Percentiles rank a stretch among this genome's conserved stretches.
These are phyloP conservation scores for Eueremaeus valkanovi DNA, from an alignment of 2,888 invertebrate species.

Conservation along the genomic window DNA sequence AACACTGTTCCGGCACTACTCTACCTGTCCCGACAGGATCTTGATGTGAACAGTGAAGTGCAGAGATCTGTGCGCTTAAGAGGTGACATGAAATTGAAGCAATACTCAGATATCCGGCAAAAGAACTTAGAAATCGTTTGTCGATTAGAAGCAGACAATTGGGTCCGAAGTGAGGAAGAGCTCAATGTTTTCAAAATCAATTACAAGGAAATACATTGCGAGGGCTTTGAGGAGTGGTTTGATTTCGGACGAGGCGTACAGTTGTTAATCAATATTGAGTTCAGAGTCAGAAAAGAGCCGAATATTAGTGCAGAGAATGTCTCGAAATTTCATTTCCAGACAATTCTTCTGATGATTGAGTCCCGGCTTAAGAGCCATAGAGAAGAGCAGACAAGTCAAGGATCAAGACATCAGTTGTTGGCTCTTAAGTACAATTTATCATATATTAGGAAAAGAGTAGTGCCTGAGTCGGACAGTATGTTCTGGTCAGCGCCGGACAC, in stretches of 20 bases:
- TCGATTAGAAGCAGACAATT: background rate
- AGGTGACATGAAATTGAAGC: no score
- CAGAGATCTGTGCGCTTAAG: no score
- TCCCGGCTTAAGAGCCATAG: background rate
- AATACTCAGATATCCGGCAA: background rate
- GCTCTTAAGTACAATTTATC: background rate
- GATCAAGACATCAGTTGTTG: background rate
- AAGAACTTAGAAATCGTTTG: background rate
- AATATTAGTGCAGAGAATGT: background rate
- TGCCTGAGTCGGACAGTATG: background rate
- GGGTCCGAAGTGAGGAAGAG: background rate
- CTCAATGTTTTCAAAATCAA: background rate
- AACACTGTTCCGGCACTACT: no score
- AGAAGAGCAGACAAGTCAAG: background rate
- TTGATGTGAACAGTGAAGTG: no score
- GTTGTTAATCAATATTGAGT: background rate
- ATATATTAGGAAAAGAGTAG: background rate
- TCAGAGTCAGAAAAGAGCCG: background rate
- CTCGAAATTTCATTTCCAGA: background rate
- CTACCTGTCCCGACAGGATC: no score
- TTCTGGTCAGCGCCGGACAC: background rate
- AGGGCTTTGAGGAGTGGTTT: slow-evolving; percentile 6
- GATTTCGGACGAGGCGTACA: background rate
- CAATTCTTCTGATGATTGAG: background rate
- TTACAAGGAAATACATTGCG: background rate